Evolutionary conservation across 2,888 invertebrate species (phyloP).

Genomic region (Heliconius ismenius): DNA sequence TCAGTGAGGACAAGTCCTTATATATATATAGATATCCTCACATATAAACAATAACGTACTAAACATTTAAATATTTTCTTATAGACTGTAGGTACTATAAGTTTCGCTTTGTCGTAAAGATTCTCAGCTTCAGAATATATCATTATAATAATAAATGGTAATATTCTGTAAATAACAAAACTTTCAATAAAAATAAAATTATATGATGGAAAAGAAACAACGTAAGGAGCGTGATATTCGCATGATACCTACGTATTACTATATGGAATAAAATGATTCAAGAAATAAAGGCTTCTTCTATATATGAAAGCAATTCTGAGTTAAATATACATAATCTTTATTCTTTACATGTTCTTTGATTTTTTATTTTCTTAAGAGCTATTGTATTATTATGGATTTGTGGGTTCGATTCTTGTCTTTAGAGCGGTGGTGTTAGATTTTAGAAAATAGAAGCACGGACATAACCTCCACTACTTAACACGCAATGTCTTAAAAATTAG

Average conservation of each 20-base stretch:
- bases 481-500: no score
- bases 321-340: neutral
- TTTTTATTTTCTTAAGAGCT: no score
- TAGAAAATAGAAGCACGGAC: no score
- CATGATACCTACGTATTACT: neutral
- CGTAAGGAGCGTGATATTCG: neutral
- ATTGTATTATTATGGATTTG: no score
- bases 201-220: neutral
- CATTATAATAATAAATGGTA: no score
- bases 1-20: no score
- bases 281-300: neutral
- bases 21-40: no score
- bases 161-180: neutral
- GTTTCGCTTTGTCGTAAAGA: neutral
- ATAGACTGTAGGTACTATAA: neutral
- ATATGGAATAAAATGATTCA: neutral
- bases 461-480: no score
- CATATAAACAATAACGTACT: no score
- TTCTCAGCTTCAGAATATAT: neutral
- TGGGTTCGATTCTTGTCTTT: no score
- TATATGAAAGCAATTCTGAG: conserved; percentile 1
- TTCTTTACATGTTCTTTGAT: no score
- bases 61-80: neutral
- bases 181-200: neutral
- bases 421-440: no score